A percentile compares a stretch with the other conserved stretches of the same genome.
phyloP scores from a whole-genome alignment of 2,797 vertebrate genomes.

The Danio tinwini region DNA sequence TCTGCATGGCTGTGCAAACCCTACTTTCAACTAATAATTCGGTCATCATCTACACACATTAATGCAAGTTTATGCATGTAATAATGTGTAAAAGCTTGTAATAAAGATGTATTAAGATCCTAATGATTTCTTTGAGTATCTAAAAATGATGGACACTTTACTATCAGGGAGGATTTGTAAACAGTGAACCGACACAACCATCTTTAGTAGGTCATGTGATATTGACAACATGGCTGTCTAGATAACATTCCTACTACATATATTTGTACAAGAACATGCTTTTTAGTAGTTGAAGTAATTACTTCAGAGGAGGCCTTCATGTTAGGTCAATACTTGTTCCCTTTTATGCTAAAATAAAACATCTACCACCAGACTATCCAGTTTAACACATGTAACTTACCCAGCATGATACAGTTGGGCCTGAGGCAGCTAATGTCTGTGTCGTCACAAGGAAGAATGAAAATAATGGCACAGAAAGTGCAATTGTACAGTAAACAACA shows the following conservation, averaged over 20 bases:
- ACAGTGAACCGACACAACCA: too few relatives aligned
- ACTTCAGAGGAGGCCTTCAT: too few relatives aligned
- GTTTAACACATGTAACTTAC: not conserved
- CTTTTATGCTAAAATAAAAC: not conserved
- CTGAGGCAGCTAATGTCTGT: constrained; percentile 30
- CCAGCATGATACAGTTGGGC: not conserved
- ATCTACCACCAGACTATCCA: not conserved
- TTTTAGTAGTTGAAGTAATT: too few relatives aligned
- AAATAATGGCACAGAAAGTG: constrained; percentile 49
- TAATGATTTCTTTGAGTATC: too few relatives aligned
- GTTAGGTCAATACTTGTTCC: not conserved
- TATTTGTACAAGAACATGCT: too few relatives aligned
- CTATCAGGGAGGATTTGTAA: too few relatives aligned
- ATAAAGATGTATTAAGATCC: not conserved
- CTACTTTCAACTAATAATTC: not conserved
- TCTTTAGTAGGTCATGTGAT: too few relatives aligned
- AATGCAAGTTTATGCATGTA: not conserved
- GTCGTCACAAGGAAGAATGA: constrained; percentile 38
- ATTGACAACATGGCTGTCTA: not conserved
- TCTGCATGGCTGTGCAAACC: too few relatives aligned
- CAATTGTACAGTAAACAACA: constrained; percentile 56
- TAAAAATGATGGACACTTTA: too few relatives aligned
- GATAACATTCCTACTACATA: too few relatives aligned
- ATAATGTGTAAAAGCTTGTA: not conserved
- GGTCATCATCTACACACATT: constrained; percentile 8